Conservation (phyloP, 2,888 invertebrate genomes). For the Phortica magna region DNA sequence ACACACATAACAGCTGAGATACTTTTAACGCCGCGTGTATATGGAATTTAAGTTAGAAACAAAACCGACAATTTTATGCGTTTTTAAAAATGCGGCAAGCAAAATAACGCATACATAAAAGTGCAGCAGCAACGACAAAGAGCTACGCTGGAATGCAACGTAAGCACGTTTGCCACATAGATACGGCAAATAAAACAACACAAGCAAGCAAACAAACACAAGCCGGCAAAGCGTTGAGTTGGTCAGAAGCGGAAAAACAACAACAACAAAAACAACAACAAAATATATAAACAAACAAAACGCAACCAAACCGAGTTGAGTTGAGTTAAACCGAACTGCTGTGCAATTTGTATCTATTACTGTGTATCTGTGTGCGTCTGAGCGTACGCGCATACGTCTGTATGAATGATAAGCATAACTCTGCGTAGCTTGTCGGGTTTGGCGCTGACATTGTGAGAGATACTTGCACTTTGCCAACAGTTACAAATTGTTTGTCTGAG, state of each 20-base stretch:
- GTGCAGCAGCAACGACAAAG: slow-evolving; percentile 31
- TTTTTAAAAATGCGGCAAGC: slow-evolving; percentile 64
- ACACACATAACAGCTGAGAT: background rate
- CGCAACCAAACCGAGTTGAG: slow-evolving; percentile 43
- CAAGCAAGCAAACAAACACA: slow-evolving; percentile 7
- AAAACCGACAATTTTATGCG: slow-evolving; percentile 65
- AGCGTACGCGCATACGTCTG: background rate
- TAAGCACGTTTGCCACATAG: slow-evolving; percentile 6
- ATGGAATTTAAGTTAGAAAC: slow-evolving; percentile 5
- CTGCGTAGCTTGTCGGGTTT: background rate
- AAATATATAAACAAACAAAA: slow-evolving; percentile 55
- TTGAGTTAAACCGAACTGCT: background rate
- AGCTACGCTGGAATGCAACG: slow-evolving; percentile 15
- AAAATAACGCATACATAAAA: background rate
- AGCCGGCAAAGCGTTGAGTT: slow-evolving; percentile 4
- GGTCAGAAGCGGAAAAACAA: slow-evolving; percentile 12
- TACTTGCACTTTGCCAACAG: slow-evolving; percentile 7
- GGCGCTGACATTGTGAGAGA: background rate
- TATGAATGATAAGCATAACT: slow-evolving; percentile 14
- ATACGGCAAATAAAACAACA: background rate
- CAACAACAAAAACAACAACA: slow-evolving; percentile 19
- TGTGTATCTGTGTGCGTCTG: background rate
- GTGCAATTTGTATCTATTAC: background rate
- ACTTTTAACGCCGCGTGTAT: slow-evolving; percentile 14
- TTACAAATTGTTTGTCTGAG: background rate